Evolutionary conservation across 2,888 invertebrate genomes (phyloP), one percentile per base, ranked within the genome.

Genomic region (Andricus curvator): DNA sequence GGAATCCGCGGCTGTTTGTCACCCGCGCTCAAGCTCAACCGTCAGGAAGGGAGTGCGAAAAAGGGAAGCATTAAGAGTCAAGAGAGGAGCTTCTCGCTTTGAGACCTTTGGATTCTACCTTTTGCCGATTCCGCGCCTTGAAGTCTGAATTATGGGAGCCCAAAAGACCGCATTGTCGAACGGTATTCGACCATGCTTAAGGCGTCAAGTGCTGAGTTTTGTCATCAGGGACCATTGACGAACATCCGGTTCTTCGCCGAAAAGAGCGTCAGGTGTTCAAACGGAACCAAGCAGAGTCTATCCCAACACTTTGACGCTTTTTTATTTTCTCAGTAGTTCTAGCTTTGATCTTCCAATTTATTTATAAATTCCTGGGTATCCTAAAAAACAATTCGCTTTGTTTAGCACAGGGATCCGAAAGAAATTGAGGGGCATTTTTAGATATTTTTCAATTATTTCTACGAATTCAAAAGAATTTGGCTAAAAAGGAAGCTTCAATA

Each of bases 1-100:
- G 85, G 87, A 84, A 87, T 86, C 80, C 80, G n/a, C 78, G 80
- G 84, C 84, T 83, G 85, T 87, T 86, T 85, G 84, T 87, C 86
- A 86, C 85, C 83, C 87, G 87, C 87, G 81, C 84, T 82, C 87
- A 84, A 85, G 86, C 85, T 88, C 83, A 89, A 90, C 90, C 90
- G 88, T 62, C 48, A 81, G 77, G 78, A 81, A 82, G 83, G 80
- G 80, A 77, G 81, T 62, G 48, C 70, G 79, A 74, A 62, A 70
- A 44, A 22, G 25, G 76, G 41, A n/a, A 70, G 56, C 9, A 41
- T 41, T 13, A 13, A 41, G 41, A 41, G 41, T 41, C 41, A 56
- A 20, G n/a, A 68, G 65, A 68, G 33, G 20, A 25, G 44, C 33
- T 64, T 48, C 41, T 79, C 51, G 37, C 51, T 76, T 51, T 44